A percentile compares a stretch with the other conserved stretches of the same genome.
Conservation (phyloP, 2,888 invertebrate genomes). For the Matsumyia berberina region DNA sequence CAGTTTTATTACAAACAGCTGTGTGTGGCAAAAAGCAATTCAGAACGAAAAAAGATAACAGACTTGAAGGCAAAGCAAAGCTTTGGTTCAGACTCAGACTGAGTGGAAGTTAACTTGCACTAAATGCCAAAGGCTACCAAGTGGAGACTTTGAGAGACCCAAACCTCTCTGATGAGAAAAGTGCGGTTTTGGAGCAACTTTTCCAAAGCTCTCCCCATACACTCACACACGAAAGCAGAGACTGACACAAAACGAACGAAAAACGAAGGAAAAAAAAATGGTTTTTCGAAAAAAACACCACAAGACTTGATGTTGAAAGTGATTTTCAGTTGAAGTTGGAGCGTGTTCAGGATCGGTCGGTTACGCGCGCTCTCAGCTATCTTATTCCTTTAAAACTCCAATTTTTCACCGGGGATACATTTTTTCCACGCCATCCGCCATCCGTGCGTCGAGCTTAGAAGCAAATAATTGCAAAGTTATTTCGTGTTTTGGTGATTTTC, state of each 20-base stretch:
- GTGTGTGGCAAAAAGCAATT: neutral
- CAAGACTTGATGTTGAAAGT: conserved; percentile 68
- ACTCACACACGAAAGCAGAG: neutral
- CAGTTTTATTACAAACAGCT: conserved; percentile 4
- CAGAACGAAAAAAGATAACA: neutral
- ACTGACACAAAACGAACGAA: conserved; percentile 61
- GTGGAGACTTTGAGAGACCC: conserved; percentile 18
- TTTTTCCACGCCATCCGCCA: conserved; percentile 41
- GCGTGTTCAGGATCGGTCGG: conserved; percentile 79
- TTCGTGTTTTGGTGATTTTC: neutral
- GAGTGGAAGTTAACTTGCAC: neutral
- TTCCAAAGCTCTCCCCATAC: conserved; percentile 50
- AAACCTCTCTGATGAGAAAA: conserved; percentile 32
- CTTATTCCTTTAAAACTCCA: conserved; percentile 43
- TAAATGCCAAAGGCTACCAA: neutral
- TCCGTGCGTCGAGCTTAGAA: conserved; percentile 28
- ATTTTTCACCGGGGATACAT: conserved; percentile 59
- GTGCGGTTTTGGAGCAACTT: conserved; percentile 33
- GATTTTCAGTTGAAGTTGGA: conserved; percentile 80
- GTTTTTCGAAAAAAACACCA: conserved; percentile 62
- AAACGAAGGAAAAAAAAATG: conserved; percentile 29
- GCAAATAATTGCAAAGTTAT: neutral
- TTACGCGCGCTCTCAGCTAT: conserved; percentile 76
- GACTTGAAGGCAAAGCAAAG: neutral
- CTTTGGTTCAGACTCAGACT: neutral